Conservation (phyloP, 2,113 vertebrate species). For the Gymnobelideus leadbeateri region DNA sequence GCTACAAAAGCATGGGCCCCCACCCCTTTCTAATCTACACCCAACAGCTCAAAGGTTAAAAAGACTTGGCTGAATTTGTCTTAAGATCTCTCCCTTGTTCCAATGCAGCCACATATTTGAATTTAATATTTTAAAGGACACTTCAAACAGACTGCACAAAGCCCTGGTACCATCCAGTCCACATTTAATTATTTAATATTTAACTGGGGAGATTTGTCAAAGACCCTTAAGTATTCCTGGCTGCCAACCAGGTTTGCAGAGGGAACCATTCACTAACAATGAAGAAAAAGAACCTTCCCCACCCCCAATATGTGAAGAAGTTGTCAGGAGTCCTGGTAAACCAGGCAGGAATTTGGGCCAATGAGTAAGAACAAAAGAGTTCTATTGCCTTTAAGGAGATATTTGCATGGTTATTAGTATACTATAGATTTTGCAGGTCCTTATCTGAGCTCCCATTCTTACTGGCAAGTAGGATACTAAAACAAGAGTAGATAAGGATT, state of each 20-base stretch:
- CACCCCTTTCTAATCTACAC: constrained; percentile 75
- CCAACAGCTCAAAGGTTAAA: constrained; percentile 76
- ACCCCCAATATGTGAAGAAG: constrained; percentile 21
- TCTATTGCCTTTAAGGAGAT: constrained; percentile 57
- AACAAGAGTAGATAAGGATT: background rate
- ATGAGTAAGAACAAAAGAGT: constrained; percentile 62
- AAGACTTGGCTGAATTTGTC: constrained; percentile 77
- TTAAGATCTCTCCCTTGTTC: constrained; percentile 77
- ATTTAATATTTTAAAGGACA: constrained; percentile 80
- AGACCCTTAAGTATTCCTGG: constrained; percentile 79
- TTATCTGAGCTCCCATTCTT: background rate
- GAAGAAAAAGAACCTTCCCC: background rate
- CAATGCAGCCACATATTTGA: constrained; percentile 78
- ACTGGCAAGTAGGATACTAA: background rate
- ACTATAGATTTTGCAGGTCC: background rate
- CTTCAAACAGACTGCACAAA: constrained; percentile 80
- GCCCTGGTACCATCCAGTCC: constrained; percentile 56
- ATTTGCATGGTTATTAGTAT: constrained; percentile 15
- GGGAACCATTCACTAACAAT: constrained; percentile 61
- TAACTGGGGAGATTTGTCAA: constrained; percentile 79
- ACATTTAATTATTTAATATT: constrained; percentile 80
- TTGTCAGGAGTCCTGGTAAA: constrained; percentile 38
- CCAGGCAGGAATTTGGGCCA: constrained; percentile 24
- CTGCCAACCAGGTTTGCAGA: constrained; percentile 67
- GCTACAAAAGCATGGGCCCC: constrained; percentile 57